Evolutionary conservation across 2,888 invertebrate species (phyloP), one percentile per base, ranked within the genome.

Genomic region (Euclidia mi): DNA sequence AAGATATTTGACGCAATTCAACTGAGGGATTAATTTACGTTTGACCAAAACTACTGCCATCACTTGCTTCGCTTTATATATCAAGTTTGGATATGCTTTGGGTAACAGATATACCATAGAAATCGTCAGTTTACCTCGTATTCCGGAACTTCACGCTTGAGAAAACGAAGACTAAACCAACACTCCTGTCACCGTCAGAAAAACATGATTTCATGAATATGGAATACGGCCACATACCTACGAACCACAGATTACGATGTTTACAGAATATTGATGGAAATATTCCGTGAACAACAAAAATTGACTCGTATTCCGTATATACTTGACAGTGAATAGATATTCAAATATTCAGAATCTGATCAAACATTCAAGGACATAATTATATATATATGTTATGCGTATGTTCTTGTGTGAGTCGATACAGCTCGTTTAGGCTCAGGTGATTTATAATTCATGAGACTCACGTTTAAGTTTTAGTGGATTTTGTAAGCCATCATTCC

Each of bases 371-470:
- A 28, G 20, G 3, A 31, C 14, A 42, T n/a, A 32, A 56, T 38
- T 46, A 15, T 47, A 34, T 10, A 10, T 29, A 31, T 31, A 20
- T 35, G 32, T 65, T 47, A 34, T 10, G 12, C 18, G 20, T 31
- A 20, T 35, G 32, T 65, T 28, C 34, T 4, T 32, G 18, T 44
- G 35, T 4, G 29, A 42, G 65, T 65, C 68, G 56, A 70, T 70
- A 70, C 12, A 40, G 49, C 47, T 59, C 49, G 41, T 51, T 60
- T 50, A 48, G 40, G 37, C 42, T 40, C 20, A 40, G 55, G 17
- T 40, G 25, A 60, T 66, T 43, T 56, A 56, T 56, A 63, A 59
- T 69, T 63, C 56, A 69, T 47, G 50, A 68, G 43, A 17, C 17
- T 52, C 35, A 53, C 49, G 25, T 45, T 53, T 46, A 42, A 28